These are phyloP conservation scores for Hoplostethus atlanticus DNA, from an alignment of 2,797 vertebrate species.

Conservation along the genomic window DNA sequence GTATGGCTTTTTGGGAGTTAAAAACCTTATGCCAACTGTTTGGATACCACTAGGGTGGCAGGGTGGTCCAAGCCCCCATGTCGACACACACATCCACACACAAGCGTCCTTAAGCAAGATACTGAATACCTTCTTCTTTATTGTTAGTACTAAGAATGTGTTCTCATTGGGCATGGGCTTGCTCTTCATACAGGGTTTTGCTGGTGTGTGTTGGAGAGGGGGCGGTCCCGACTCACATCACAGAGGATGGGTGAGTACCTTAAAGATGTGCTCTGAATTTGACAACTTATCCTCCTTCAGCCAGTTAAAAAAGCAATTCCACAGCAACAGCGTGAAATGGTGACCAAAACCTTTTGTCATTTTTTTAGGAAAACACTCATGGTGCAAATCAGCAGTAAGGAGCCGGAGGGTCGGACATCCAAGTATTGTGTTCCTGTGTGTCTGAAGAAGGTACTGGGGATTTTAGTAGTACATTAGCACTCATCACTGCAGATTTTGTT, in stretches of 20 bases:
- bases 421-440: slow-evolving; percentile 73
- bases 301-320: not conserved
- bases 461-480: not conserved
- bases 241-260: slow-evolving; percentile 70
- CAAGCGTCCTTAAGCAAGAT: no score
- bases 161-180: not conserved
- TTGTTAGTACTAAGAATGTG: not conserved
- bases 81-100: no score
- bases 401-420: slow-evolving; percentile 40
- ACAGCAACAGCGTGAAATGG: not conserved
- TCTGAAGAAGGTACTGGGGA: slow-evolving; percentile 76
- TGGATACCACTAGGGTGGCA: no score
- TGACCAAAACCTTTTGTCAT: slow-evolving; percentile 1
- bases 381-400: slow-evolving; percentile 74
- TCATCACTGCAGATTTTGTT: not conserved
- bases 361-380: slow-evolving; percentile 74
- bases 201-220: slow-evolving; percentile 79
- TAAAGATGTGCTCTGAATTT: not conserved
- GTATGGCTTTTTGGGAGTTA: not conserved
- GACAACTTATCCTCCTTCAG: not conserved
- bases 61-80: no score
- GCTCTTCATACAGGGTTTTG: slow-evolving; percentile 73
- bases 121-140: no score
- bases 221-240: slow-evolving; percentile 20
- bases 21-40: not conserved